Conservation (phyloP, 2,113 vertebrate species). For the Elephantulus edwardii region DNA sequence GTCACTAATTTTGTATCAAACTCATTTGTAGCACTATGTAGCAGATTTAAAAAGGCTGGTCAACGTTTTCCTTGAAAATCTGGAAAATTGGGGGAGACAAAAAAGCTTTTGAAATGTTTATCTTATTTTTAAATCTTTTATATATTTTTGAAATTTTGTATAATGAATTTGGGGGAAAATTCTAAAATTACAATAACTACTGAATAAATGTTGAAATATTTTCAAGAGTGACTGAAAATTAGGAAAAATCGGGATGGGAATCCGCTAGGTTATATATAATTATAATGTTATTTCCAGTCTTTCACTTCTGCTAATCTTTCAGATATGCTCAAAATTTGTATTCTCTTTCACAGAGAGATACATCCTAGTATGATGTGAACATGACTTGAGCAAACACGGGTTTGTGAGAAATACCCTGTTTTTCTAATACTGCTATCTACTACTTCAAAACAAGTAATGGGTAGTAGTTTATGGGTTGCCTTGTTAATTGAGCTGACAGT, state of each 20-base stretch:
- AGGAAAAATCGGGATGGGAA: not conserved
- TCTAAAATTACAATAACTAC: not conserved
- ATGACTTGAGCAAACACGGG: not conserved
- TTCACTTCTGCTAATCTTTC: not conserved
- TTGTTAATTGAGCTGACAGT: no score
- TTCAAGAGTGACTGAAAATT: slow-evolving; percentile 1
- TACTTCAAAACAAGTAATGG: slow-evolving; percentile 42
- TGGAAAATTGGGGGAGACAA: not conserved
- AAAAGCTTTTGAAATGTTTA: not conserved
- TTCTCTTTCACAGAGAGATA: not conserved
- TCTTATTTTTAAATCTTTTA: not conserved
- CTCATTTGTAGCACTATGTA: no score
- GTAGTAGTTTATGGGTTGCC: no score
- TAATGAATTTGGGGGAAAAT: not conserved
- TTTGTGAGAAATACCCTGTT: not conserved
- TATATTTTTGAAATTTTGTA: not conserved
- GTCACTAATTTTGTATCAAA: no score
- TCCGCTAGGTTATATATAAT: not conserved
- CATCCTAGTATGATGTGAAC: not conserved
- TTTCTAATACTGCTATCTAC: not conserved
- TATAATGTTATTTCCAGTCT: not conserved
- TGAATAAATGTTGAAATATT: not conserved
- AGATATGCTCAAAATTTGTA: not conserved
- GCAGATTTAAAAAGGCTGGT: not conserved
- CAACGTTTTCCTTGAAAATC: not conserved